These are phyloP conservation scores for Oryzias melastigma DNA, from an alignment of 2,113 vertebrate species.

Conservation along the genomic window DNA sequence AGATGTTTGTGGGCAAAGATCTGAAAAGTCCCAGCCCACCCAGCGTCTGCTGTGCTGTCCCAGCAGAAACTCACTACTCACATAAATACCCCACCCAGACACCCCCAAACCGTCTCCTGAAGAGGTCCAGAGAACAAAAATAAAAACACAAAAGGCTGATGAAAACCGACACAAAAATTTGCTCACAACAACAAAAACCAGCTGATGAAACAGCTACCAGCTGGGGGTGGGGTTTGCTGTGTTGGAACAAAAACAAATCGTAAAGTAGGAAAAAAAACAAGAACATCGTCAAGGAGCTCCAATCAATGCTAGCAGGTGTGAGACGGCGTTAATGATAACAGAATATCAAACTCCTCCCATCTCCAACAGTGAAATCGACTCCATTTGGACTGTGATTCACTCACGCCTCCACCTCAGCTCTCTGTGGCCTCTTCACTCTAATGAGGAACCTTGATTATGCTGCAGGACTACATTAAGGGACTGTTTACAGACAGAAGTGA, in stretches of 20 bases:
- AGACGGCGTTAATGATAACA: constrained; percentile 23
- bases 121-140: neutral
- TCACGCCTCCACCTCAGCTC: constrained; percentile 23
- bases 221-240: too few species aligned
- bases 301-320: neutral
- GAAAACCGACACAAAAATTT: too few species aligned
- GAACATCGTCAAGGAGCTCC: neutral
- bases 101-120: neutral
- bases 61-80: constrained; percentile 23
- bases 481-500: constrained; percentile 50
- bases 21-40: constrained; percentile 13
- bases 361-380: constrained; percentile 21
- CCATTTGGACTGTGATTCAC: constrained; percentile 38
- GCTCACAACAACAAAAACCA: too few species aligned
- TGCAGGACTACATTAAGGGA: constrained; percentile 56
- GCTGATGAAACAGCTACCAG: too few species aligned
- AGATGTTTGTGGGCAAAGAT: constrained; percentile 46
- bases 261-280: neutral
- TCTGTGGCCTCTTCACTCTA: constrained; percentile 44
- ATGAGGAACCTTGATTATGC: constrained; percentile 53
- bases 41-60: neutral
- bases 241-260: too few species aligned
- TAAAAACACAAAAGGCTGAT: neutral
- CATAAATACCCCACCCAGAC: constrained; percentile 23
- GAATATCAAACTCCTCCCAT: constrained; percentile 27